Base-by-base conservation (phyloP, 2,797 vertebrate genomes). In the Sebastes hubbsi region DNA sequence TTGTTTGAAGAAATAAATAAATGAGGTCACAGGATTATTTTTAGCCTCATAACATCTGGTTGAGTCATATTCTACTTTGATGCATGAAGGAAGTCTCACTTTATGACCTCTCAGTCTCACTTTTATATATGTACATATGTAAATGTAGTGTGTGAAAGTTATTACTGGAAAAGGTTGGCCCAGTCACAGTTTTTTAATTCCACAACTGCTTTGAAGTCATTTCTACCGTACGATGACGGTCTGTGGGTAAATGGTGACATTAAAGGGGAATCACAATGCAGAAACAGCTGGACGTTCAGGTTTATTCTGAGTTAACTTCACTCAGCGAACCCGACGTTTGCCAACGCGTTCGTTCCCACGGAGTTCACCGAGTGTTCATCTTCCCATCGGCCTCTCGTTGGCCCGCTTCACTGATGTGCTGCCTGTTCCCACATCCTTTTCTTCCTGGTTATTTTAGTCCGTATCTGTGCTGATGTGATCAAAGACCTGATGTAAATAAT, bases 251-350 rank as follows among this genome's bases (percentile, higher is more conserved):
- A 27, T 27, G 14, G 60, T 6, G 70, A 69, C 42, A 62, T 77
- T 60, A 58, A 73, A 60, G 22, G 56, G 58, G 36, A 75, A 85
- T 13, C 25, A 38, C 42, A 72, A 68, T 29, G 62, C 62, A 75
- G 74, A 83, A 78, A 58, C 75, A 86, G 80, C 82, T 87, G 82
- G 61, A 85, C 18, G 56, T 79, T 76, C 75, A 83, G 81, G 85
- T 82, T 82, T 82, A 16, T 64, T 78, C 25, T 1, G 42, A 62
- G 78, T 60, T 77, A 52, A 68, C 70, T 77, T 70, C 29, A 24
- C 73, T 75, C 69, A 52, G 68, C 60, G 29, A 24, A 24, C 75
- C 36, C 14, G 2, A 24, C 2, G 18, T 66, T 49, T 55, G 61
- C 55, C 46, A 13, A 34, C 14, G 18, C 64, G 11, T 72, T 58